Base-by-base conservation (phyloP, 2,113 vertebrate species). In the Dolichotis patagonum region DNA sequence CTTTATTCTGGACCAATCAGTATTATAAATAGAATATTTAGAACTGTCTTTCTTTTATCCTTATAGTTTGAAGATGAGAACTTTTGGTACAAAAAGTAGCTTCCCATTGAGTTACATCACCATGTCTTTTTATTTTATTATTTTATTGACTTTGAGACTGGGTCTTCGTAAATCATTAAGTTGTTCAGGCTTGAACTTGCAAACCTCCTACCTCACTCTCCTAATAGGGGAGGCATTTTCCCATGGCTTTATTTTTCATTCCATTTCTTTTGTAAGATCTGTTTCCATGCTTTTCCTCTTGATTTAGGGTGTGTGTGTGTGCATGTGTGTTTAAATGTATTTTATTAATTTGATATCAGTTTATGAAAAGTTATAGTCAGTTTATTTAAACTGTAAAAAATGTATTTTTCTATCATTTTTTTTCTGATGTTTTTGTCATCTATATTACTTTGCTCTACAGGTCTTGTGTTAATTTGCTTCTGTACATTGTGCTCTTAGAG, bases 341-440 rank as follows among this genome's bases (percentile, higher is more conserved):
- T 73, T 85, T 96, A 94, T 58, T 91, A 19, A 94, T 41, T 67
- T 62, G 26, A 56, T 69, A 89, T 41, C 9, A 30, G 24, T 87
- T 93, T 75, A 22, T 24, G 86, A 94, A 35, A 56, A 16, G 32
- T 78, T 87, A 62, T 7, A 90, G n/a, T 96, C 24, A 60, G 12
- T 60, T 91, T 80, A 85, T 14, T 95, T 89, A 77, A 85, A 77
- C 17, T 90, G 52, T 43, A 35, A 69, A 88, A 1, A 46, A 26
- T 95, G 28, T 19, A 3, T 82, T 60, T 94, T 80, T 49, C 28
- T 89, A 86, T 77, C 26, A 86, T 88, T 80, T 7, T 82, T 91
- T 85, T 95, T 77, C 71, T 85, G 54, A 12, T 52, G 38, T 14
- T 77, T 90, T 81, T 91, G 28, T 73, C 92, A 91, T 60, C 46